Evolutionary conservation across 2,888 invertebrate genomes (phyloP).

Genomic region (Julus scandinavius): DNA sequence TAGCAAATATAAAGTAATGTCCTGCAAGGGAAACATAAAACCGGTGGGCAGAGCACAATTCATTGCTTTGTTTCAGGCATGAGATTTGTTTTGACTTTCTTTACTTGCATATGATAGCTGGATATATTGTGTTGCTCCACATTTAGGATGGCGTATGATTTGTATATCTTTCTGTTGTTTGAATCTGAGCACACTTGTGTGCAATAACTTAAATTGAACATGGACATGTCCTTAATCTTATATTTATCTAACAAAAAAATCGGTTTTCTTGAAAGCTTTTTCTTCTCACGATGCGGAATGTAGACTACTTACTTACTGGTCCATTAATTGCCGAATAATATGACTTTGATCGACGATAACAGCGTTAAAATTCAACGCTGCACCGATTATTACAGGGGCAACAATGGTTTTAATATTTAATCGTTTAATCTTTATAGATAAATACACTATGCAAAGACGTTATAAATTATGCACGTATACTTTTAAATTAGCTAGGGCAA

Average conservation of each 20-base stretch:
- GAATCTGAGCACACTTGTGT: not conserved
- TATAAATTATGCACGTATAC: too few species aligned
- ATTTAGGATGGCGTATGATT: too few species aligned
- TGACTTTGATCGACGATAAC: too few species aligned
- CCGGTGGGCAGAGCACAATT: not conserved
- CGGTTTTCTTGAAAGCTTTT: not conserved
- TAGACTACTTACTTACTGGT: too few species aligned
- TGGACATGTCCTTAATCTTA: not conserved
- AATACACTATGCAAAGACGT: too few species aligned
- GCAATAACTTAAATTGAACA: slow-evolving; percentile 3
- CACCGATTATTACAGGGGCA: too few species aligned
- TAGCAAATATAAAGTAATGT: slow-evolving; percentile 27
- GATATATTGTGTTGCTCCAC: not conserved
- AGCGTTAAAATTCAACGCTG: too few species aligned
- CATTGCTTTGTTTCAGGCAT: not conserved
- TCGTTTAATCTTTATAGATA: too few species aligned
- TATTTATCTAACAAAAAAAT: not conserved
- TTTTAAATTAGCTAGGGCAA: too few species aligned
- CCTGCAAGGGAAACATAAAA: slow-evolving; percentile 39
- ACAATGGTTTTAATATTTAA: too few species aligned
- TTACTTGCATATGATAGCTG: not conserved
- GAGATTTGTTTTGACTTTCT: not conserved
- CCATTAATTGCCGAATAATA: too few species aligned
- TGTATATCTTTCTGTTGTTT: not conserved
- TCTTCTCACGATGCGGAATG: too few species aligned